Conservation (phyloP, 1,140 invertebrate species). For the Anoplophora glabripennis region DNA sequence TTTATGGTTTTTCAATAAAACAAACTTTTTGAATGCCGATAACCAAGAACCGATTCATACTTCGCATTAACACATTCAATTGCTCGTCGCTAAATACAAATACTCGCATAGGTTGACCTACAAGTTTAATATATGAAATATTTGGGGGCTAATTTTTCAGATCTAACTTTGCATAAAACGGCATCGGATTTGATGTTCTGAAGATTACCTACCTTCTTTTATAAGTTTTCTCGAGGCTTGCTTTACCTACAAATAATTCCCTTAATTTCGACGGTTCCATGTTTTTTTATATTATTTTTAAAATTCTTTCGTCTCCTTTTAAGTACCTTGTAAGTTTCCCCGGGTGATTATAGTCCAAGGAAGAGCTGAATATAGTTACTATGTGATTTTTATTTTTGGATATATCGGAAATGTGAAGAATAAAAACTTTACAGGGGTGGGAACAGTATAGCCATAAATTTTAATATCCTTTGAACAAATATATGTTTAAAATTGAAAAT, state of each 20-base stretch:
- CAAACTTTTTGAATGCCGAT: too few species aligned
- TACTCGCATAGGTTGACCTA: too few species aligned
- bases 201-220: not conserved
- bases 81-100: too few species aligned
- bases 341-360: not conserved
- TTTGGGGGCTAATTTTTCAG: constrained; percentile 1
- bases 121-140: not conserved
- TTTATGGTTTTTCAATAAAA: too few species aligned
- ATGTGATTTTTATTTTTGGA: not conserved
- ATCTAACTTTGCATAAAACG: not conserved
- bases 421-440: not conserved
- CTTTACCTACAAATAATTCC: not conserved
- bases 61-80: too few species aligned
- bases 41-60: too few species aligned
- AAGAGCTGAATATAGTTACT: not conserved
- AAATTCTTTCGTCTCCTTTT: not conserved
- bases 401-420: not conserved
- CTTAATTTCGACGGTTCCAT: too few species aligned
- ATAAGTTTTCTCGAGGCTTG: not conserved
- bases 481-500: constrained; percentile 3
- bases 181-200: not conserved
- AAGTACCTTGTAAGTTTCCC: not conserved
- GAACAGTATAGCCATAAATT: constrained; percentile 2
- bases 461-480: not conserved
- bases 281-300: not conserved